Percentiles rank a stretch among this genome's conserved stretches.
Conservation (phyloP, 2,113 vertebrate species). For the Pteropus alecto region DNA sequence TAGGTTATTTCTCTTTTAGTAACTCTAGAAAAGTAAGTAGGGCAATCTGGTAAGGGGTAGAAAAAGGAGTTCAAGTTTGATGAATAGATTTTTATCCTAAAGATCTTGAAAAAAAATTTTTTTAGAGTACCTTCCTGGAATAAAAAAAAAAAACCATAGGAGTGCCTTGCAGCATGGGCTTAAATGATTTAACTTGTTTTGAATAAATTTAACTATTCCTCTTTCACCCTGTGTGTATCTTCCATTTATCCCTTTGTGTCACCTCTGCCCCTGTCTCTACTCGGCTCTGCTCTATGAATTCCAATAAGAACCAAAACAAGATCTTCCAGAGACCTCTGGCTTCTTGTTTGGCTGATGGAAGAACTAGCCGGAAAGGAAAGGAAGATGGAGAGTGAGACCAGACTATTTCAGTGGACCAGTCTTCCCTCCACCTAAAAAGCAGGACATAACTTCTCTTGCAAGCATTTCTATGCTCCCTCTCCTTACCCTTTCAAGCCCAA, state of each 20-base stretch:
- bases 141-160: not conserved
- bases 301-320: not conserved
- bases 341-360: not conserved
- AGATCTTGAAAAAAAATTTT: not conserved
- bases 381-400: not conserved
- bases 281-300: not conserved
- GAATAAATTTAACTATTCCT: not conserved
- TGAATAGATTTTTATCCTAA: not conserved
- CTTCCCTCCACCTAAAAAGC: too few relatives aligned
- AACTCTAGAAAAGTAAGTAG: not conserved
- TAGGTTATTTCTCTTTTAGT: not conserved
- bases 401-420: accelerated
- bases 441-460: not conserved
- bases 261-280: not conserved
- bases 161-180: not conserved
- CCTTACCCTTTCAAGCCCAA: not conserved
- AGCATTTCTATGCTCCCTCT: not conserved
- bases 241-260: not conserved
- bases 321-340: not conserved
- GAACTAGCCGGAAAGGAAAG: not conserved
- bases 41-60: not conserved
- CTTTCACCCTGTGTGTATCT: not conserved
- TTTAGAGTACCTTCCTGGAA: not conserved
- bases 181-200: not conserved
- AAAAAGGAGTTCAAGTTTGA: not conserved